Evolutionary conservation across 2,888 invertebrate species (phyloP), one percentile per base, ranked within the genome.

Genomic region (Polyommatus iphigenia): DNA sequence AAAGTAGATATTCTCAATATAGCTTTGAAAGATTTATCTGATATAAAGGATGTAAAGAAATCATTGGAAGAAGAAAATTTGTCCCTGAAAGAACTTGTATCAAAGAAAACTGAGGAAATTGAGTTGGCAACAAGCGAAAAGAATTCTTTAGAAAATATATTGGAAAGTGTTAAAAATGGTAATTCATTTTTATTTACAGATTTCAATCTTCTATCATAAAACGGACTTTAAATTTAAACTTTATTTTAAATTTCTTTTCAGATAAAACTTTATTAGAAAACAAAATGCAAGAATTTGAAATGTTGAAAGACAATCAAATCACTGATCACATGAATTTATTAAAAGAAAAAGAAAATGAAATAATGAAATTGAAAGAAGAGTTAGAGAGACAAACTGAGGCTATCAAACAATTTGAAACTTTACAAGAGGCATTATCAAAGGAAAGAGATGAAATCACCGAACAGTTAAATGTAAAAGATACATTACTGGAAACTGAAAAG

Each of bases 261-360:
- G 73, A 73, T 3, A 46, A 46, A 46, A 5, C 20, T n/a, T 46
- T 46, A 24, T 20, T 73, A 24, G 73, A 46, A 41, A 72, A 46
- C 13, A 41, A 73, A 46, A 73, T 46, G 46, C 8, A 73, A 73
- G 50, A 73, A 20, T 36, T 46, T 20, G 46, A 46, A 10, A 4
- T 8, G 20, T 46, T 46, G 13, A 73, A 50, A 4, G 13, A 73
- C 20, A 73, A 73, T 0, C 10, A 73, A 73, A 46, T 10, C n/a
- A 10, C 46, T 18, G 41, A 15, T 20, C 24, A 7, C 13, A 3
- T 8, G 7, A 46, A 50, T 46, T 50, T 73, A 41, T 71, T 36
- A 71, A 71, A 71, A n/a, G 36, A 78, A 84, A 86, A 50, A 57
- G 72, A 18, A 29, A 73, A 73, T 20, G 75, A 71, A 41, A 71